Evolutionary conservation across 2,113 vertebrate species (phyloP).

Genomic region (Macroglossus sobrinus): DNA sequence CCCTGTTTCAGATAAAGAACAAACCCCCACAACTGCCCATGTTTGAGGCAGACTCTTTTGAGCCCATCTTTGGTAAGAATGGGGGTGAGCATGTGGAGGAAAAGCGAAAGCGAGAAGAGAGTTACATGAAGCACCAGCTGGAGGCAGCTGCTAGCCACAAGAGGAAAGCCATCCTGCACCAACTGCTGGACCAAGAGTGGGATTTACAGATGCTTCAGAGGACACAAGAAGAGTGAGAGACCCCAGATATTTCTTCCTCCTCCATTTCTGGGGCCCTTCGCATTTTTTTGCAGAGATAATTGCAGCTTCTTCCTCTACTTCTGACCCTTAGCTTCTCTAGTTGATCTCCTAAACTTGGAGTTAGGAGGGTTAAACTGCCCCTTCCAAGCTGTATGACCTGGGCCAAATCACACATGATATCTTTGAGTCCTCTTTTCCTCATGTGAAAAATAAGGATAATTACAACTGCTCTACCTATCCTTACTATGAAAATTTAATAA

Average conservation of each 20-base stretch:
- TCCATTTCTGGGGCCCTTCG: not conserved
- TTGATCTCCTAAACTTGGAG: not conserved
- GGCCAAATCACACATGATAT: not conserved
- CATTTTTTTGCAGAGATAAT: not conserved
- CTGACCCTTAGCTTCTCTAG: not conserved
- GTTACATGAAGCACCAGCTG: conserved; percentile 80
- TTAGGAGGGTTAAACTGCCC: not conserved
- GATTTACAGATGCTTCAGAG: conserved; percentile 82
- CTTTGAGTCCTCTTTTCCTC: not conserved
- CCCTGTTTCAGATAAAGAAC: conserved; percentile 76
- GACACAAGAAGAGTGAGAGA: conserved; percentile 81
- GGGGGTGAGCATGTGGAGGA: conserved; percentile 61
- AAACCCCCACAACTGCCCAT: conserved; percentile 68
- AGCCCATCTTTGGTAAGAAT: conserved; percentile 73
- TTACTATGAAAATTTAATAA: not conserved
- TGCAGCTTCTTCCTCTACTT: not conserved
- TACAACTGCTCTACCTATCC: not conserved
- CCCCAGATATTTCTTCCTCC: no score
- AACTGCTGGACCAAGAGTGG: conserved; percentile 76
- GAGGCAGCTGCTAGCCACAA: conserved; percentile 72
- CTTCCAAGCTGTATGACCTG: not conserved
- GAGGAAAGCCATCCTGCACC: conserved; percentile 71
- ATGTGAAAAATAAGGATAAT: not conserved
- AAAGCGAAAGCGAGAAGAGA: conserved; percentile 72
- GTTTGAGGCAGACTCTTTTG: conserved; percentile 68